phyloP scores from a whole-genome alignment of 2,888 invertebrate genomes.

The Xanthorhoe designata region DNA sequence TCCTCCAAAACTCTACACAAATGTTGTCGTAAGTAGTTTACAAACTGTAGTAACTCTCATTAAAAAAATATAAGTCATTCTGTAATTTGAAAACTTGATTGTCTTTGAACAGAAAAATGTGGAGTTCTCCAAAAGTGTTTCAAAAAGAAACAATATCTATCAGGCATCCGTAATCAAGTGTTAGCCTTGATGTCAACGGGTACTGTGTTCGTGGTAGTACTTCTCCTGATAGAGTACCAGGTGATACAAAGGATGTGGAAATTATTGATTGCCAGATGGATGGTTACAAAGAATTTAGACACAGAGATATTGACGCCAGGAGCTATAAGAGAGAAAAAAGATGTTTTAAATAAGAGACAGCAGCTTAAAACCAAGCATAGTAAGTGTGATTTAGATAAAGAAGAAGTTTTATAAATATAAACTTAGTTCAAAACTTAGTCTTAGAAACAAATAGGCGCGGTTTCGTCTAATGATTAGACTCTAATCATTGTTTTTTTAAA shows the following conservation, averaged over 20 bases:
- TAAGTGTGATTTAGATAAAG: conserved; percentile 45
- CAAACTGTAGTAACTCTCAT: no score
- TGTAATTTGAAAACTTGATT: conserved; percentile 1
- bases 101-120: conserved; percentile 70
- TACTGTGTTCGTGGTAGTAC: conserved; percentile 51
- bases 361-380: conserved; percentile 49
- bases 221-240: conserved; percentile 68
- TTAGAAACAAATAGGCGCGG: background rate
- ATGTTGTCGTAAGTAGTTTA: conserved; percentile 71
- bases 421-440: background rate
- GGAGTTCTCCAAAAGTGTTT: conserved; percentile 73
- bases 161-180: conserved; percentile 62
- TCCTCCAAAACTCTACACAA: conserved; percentile 62
- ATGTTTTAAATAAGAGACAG: conserved; percentile 53
- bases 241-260: conserved; percentile 53
- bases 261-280: conserved; percentile 37
- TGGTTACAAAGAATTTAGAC: conserved; percentile 33
- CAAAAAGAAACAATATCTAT: conserved; percentile 56
- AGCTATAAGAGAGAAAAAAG: conserved; percentile 50
- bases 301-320: conserved; percentile 43
- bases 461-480: no score
- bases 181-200: conserved; percentile 57
- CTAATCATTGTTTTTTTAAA: conserved; percentile 32
- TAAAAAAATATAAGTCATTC: background rate
- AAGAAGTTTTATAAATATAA: no score